Conservation (phyloP, 2,113 vertebrate genomes). For the Phalacrocorax aristotelis region DNA sequence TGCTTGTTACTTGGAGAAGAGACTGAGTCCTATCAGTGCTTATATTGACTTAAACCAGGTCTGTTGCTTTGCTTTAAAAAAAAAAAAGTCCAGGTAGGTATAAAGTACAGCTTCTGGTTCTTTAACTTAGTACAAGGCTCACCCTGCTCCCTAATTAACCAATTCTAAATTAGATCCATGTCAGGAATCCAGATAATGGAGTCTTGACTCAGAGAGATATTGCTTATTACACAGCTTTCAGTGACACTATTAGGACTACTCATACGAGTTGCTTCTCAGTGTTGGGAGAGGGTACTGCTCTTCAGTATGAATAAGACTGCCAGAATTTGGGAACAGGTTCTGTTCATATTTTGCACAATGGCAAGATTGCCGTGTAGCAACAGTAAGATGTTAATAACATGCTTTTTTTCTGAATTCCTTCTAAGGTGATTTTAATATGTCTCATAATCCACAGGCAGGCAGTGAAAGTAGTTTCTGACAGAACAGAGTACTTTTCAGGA, state of each 20-base stretch:
- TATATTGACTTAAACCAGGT: background rate
- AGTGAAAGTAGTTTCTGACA: background rate
- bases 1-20: no score
- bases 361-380: background rate
- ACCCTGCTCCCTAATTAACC: background rate
- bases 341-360: background rate
- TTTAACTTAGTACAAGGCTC: background rate
- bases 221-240: background rate
- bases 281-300: background rate
- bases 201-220: background rate
- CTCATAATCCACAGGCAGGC: background rate
- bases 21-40: background rate
- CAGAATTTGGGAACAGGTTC: background rate
- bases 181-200: background rate
- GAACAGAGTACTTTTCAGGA: background rate
- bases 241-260: background rate
- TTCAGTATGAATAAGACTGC: background rate
- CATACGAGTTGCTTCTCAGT: background rate
- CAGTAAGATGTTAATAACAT: background rate
- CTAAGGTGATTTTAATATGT: background rate
- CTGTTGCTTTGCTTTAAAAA: background rate
- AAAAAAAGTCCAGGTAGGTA: accelerated
- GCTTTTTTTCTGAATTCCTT: background rate
- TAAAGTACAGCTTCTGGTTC: background rate
- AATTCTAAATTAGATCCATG: background rate